These are phyloP conservation scores for Danionella dracula DNA, from an alignment of 2,797 vertebrate genomes.

Conservation along the genomic window DNA sequence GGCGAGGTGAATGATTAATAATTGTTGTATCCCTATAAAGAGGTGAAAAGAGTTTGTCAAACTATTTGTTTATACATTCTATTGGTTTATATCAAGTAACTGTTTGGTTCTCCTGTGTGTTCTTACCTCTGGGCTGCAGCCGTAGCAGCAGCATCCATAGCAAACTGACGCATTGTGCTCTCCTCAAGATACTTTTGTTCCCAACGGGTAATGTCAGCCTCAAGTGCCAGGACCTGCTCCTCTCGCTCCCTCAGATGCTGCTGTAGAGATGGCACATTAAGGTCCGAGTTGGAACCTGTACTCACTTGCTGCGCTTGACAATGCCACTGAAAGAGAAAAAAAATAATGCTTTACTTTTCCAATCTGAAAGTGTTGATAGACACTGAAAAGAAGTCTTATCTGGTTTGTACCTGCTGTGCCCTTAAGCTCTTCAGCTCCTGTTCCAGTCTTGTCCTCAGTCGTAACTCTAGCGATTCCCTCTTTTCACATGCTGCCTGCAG, in stretches of 20 bases:
- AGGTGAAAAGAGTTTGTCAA: too few relatives aligned
- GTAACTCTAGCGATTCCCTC: slow-evolving; percentile 84
- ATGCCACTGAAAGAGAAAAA: slow-evolving; percentile 47
- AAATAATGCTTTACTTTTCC: background rate
- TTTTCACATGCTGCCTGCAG: slow-evolving; percentile 95
- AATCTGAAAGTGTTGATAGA: background rate
- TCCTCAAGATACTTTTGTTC: slow-evolving; percentile 97
- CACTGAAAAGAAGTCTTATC: background rate
- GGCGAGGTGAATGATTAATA: slow-evolving; percentile 89
- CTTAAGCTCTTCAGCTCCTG: slow-evolving; percentile 91
- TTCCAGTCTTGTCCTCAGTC: slow-evolving; percentile 87
- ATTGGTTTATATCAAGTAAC: too few relatives aligned
- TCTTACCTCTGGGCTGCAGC: slow-evolving; percentile 83
- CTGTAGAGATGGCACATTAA: slow-evolving; percentile 67
- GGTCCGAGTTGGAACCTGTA: slow-evolving; percentile 47
- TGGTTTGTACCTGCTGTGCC: slow-evolving; percentile 80
- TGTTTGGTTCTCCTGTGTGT: background rate
- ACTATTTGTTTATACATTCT: too few relatives aligned
- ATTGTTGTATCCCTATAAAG: slow-evolving; percentile 83
- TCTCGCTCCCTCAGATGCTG: slow-evolving; percentile 89
- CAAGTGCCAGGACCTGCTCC: slow-evolving; percentile 86
- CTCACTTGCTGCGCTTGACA: slow-evolving; percentile 41
- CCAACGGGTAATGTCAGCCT: slow-evolving; percentile 97
- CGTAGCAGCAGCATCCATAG: slow-evolving; percentile 92
- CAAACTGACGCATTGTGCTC: slow-evolving; percentile 95